Evolutionary conservation across 2,113 vertebrate species (phyloP), one percentile per base, ranked within the genome.

Genomic region (Abramis brama): DNA sequence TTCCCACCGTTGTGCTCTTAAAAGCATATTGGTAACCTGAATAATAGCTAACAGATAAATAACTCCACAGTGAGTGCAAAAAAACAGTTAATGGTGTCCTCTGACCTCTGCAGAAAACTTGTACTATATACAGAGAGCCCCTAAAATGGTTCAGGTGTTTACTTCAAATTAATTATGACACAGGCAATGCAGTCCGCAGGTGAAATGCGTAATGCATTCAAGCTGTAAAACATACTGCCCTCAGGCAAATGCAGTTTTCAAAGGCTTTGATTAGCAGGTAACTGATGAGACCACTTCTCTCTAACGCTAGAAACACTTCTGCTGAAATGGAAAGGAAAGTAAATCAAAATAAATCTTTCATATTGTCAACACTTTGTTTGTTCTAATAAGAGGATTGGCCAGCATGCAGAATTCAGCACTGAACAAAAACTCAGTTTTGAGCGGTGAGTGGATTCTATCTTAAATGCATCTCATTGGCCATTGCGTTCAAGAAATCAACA

Each of bases 181-280:
- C 87, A 50, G 76, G 78, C 77, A 60, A 82, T 73, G 62, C 59
- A 55, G 66, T 70, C 64, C 50, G 1, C 81, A 57, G 66, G 81
- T 19, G 27, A 87, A 87, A 84, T 71, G 82, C 59, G 9, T 47
- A 74, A 27, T 70, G 45, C 79, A 80, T 83, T 78, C 84, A 33
- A 70, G 57, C 60, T 83, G 39, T 62, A 82, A 83, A 85, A 83
- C 74, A 62, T 50, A 9, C 50, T 60, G 68, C 50, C 85, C 80
- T 82, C 33, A 73, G 82, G 82, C 45, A 33, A 68, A 55, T 25
- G 36, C 57, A 15, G 21, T 74, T 52, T 86, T 86, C 85, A 89
- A 86, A 89, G 78, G 78, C 79, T 86, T 57, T 82, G 85, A 85
- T 86, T 64, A 85, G 78, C 75, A 82, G 68, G 50, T 88, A 79